A percentile compares a stretch with the other conserved stretches of the same genome.
phyloP scores from a whole-genome alignment of 1,140 invertebrate species.

The Stenopsyche tienmushanensis region DNA sequence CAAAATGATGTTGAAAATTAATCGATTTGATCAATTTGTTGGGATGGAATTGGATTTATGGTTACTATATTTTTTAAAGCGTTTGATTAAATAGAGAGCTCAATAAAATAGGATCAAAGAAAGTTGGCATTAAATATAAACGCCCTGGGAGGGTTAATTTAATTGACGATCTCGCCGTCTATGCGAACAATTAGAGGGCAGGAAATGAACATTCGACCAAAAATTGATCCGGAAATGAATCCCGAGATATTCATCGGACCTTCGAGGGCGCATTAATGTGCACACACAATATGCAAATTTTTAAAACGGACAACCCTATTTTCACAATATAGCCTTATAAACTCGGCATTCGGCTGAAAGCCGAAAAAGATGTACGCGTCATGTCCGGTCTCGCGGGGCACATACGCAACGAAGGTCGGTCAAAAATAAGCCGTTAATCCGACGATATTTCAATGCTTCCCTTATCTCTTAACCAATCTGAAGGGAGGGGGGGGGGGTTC shows the following conservation, averaged over 20 bases:
- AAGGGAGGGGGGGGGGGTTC: too few species aligned
- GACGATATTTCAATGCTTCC: slow-evolving; percentile 24
- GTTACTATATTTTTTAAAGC: too few species aligned
- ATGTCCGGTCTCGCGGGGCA: slow-evolving; percentile 4
- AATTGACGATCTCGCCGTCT: too few species aligned
- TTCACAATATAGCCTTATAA: background rate
- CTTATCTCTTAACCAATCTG: background rate
- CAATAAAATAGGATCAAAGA: too few species aligned
- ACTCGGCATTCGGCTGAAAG: background rate
- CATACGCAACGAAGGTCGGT: background rate
- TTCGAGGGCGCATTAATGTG: background rate
- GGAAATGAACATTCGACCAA: too few species aligned
- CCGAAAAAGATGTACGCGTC: slow-evolving; percentile 17
- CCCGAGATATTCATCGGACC: background rate
- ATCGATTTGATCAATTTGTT: too few species aligned
- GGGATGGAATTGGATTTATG: too few species aligned
- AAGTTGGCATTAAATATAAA: too few species aligned
- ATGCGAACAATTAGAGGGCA: too few species aligned
- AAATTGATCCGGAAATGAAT: background rate
- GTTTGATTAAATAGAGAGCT: too few species aligned
- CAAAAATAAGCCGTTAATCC: slow-evolving; percentile 25
- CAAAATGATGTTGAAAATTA: too few species aligned
- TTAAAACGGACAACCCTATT: background rate
- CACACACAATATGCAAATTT: background rate
- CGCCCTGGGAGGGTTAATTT: too few species aligned